Percentiles rank a stretch among this genome's conserved stretches.
phyloP scores from a whole-genome alignment of 2,113 vertebrate species.

The Tragulus kanchil region DNA sequence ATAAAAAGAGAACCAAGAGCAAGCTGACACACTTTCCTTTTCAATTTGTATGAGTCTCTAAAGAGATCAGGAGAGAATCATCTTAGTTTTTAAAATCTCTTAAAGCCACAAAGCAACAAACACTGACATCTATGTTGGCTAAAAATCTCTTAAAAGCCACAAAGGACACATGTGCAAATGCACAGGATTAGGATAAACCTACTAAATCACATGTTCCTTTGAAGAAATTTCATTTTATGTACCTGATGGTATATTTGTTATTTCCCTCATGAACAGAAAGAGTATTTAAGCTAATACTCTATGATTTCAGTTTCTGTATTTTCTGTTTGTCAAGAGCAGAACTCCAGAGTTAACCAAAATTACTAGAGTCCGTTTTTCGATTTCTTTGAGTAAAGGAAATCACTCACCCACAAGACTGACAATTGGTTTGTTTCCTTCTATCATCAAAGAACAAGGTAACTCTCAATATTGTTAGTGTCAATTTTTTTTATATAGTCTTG shows the following conservation, averaged over 20 bases:
- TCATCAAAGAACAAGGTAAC: constrained; percentile 84
- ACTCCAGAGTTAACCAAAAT: constrained; percentile 72
- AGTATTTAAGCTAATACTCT: not conserved
- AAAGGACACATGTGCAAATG: not conserved
- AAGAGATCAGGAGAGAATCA: too few species aligned
- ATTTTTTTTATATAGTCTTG: not conserved
- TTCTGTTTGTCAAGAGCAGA: not conserved
- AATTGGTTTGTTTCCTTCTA: constrained; percentile 83
- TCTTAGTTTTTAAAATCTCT: too few species aligned
- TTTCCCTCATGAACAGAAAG: not conserved
- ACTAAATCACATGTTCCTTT: not conserved
- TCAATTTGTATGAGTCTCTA: constrained; percentile 35
- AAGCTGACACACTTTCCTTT: not conserved
- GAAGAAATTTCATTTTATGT: not conserved
- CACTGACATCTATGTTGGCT: constrained; percentile 83
- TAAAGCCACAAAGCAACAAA: constrained; percentile 81
- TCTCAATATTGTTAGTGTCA: constrained; percentile 81
- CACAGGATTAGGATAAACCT: not conserved
- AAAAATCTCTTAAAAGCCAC: constrained; percentile 1
- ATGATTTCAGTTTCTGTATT: not conserved
- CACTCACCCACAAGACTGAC: constrained; percentile 83
- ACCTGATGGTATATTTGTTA: not conserved
- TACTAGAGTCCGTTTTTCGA: constrained; percentile 58
- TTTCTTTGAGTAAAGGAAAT: constrained; percentile 77
- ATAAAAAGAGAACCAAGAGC: constrained; percentile 26